Base-by-base conservation (phyloP, 2,888 invertebrate genomes). In the Auanema sp. region DNA sequence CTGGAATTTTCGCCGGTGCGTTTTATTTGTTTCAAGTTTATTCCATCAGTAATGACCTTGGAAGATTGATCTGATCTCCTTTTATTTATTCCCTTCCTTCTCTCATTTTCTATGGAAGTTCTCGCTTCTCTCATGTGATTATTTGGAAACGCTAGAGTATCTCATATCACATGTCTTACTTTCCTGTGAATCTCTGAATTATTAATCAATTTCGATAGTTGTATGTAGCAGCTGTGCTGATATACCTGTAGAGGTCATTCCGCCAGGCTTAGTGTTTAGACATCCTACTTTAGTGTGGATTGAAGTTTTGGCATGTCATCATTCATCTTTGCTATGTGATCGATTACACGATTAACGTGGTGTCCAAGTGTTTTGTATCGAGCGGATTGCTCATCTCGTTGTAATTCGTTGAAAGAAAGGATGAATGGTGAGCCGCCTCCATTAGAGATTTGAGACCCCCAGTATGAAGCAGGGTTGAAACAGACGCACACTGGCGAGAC, bases 1-100 rank as follows among this genome's bases (percentile, higher is more conserved):
- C 62, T n/a, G 62, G 62, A 47, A 43, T 62, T 49, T 42, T 62
- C 41, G 62, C 62, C 12, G 62, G 62, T 62, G 4, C 6, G 62
- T 56, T 10, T 47, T 21, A n/a, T 44, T 42, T 23, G n/a, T 42
- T 42, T 24, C 21, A 21, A 6, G 0, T 23, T 18, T 52, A n/a
- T 47, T 47, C 11, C 18, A 47, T 47, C 47, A 47, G 33, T 33
- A 33, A 33, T 33, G 33, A 33, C 33, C 33, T 33, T 33, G 33
- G 33, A 33, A 33, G 33, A 33, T 33, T 33, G 33, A 33, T 33
- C 33, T 5, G 3, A 33, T 33, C 33, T 33, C 33, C 33, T 33
- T 33, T 18, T 47, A 47, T 47, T 47, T 21, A 47, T 47, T 18
- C 47, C 21, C 10, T 47, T 16, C 10, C 10, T 10, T 47, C 47